Base-by-base conservation (phyloP, 1,140 invertebrate species). In the Tyrophagus putrescentiae region DNA sequence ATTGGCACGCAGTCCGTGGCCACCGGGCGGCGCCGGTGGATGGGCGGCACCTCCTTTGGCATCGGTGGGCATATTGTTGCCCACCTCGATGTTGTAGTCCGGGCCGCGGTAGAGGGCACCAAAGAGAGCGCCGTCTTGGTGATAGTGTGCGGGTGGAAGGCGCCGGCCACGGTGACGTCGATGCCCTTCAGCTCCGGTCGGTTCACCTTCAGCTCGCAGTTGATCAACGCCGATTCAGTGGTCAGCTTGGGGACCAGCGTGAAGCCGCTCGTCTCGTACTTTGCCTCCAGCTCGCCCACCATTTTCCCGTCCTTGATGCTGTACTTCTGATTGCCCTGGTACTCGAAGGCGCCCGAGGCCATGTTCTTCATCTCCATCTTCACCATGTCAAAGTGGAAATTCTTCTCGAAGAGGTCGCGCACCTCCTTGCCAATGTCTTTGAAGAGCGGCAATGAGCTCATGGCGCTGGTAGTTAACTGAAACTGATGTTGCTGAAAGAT, bases 261-360 rank as follows among this genome's bases (percentile, higher is more conserved):
- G 45, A 48, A 25, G 45, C 45, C 45, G 18, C 18, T 29, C 23
- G 7, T 9, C 31, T 48, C 45, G 18, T 48, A 48, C 31, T 48
- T 48, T 13, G 21, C 45, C 45, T 48, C 45, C 7, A 48, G 18
- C 31, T 48, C 45, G 9, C 7, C 45, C 23, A 21, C 31, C 45
- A 48, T 48, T 21, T 48, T 48, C 21, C 45, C 45, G 31, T 48
- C 45, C 18, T 48, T 48, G 7, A 48, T 48, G 45, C 45, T 48
- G 31, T 48, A 48, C 7, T 7, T 48, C 31, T 48, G 45, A 21
- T 18, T 48, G 18, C 45, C 45, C 31, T 48, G 7, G 18, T 48
- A 48, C 7, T 21, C 9, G 21, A 21, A 7, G 31, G 9, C 9
- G 9, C 45, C 18, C 13, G 45, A 25, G 7, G 31, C 13, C 7